Base-by-base conservation (phyloP, 2,888 invertebrate genomes). In the Amblyjoppa proteus region DNA sequence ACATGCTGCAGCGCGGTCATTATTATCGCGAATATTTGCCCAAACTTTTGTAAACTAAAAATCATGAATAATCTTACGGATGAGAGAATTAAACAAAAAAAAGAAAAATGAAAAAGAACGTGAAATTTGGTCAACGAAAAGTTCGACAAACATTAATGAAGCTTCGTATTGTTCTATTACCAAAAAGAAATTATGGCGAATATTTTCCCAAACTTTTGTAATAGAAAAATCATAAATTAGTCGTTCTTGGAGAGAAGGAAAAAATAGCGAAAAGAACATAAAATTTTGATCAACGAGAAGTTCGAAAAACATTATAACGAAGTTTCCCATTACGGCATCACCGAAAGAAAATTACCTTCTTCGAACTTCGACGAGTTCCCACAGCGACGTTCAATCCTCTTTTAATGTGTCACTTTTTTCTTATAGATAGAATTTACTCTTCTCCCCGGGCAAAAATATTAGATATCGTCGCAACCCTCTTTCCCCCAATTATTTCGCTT, bases 341-440 rank as follows among this genome's bases (percentile, higher is more conserved):
- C 61, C 11, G 6, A 34, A 34, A 28, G 3, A 64, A 64, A 64
- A 34, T 75, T 81, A 68, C 58, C 75, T 81, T 13, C 7, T 45
- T 81, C 49, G 28, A 69, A 13, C 16, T 53, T 31, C 45, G 11
- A 2, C 73, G 78, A 68, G 25, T 79, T 77, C 56, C 66, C 81
- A 61, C 71, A 64, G 73, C 61, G 79, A 28, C 13, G 51, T 73
- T 73, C 66, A 38, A 61, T 64, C 69, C 64, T 41, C 71, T 53
- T n/a, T 80, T 71, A 11, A 38, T 64, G 69, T 61, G 51, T 73
- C 81, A 75, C 84, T 81, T 84, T 81, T 84, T 84, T 64, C 45
- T 61, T 38, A 34, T 51, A 0, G n/a, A 9, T 75, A 7, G 31
- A 16, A 49, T 6, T 75, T 75, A 34, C n/a, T 20, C 38, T 3